Evolutionary conservation across 2,797 vertebrate species (phyloP).

Genomic region (Pangasius larnaudii): DNA sequence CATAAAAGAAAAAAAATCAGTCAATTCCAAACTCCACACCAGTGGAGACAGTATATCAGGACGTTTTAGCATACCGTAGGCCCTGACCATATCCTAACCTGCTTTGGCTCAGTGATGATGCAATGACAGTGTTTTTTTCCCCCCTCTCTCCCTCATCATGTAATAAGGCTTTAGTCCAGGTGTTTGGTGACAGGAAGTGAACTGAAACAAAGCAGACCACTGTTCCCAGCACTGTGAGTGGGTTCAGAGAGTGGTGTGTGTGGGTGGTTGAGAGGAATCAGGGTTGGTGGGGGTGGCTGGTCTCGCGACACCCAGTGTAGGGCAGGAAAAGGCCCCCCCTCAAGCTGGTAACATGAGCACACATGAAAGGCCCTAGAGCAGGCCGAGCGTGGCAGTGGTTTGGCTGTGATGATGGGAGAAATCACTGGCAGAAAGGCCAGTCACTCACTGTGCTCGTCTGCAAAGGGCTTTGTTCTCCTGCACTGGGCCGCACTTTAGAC

Average conservation of each 20-base stretch:
- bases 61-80: not conserved
- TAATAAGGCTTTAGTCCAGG: conserved; percentile 53
- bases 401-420: conserved; percentile 68
- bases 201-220: conserved; percentile 59
- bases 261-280: conserved; percentile 44
- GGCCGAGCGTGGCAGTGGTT: conserved; percentile 52
- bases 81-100: conserved; percentile 15
- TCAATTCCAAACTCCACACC: not conserved
- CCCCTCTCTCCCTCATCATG: conserved; percentile 24
- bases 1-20: conserved; percentile 36
- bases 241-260: conserved; percentile 42
- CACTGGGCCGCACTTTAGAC: not conserved
- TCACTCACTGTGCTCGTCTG: conserved; percentile 60
- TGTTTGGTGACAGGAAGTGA: conserved; percentile 61
- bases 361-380: conserved; percentile 63
- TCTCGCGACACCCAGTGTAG: conserved; percentile 42
- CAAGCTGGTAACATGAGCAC: conserved; percentile 55
- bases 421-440: conserved; percentile 71
- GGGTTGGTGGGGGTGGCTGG: conserved; percentile 43
- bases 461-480: conserved; percentile 35
- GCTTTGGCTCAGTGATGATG: conserved; percentile 22
- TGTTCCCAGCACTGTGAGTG: conserved; percentile 50
- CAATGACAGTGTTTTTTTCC: not conserved
- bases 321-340: conserved; percentile 42
- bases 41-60: conserved; percentile 2